Percentiles rank a stretch among this genome's conserved stretches.
Evolutionary conservation across 2,888 invertebrate genomes (phyloP).

Genomic region (Ennomos quercinarius): DNA sequence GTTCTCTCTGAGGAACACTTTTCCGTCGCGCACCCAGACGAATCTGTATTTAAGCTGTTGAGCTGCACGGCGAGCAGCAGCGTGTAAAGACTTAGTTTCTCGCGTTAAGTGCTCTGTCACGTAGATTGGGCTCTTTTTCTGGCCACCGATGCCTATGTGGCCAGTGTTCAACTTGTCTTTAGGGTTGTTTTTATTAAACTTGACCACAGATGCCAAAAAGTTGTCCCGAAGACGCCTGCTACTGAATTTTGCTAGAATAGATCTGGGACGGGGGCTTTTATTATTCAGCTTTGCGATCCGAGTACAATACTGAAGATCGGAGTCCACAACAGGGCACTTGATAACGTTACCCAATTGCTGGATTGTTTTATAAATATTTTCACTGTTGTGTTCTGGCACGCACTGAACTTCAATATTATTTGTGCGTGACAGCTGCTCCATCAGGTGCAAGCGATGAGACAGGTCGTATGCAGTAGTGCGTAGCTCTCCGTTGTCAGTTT

Average conservation of each 20-base stretch:
- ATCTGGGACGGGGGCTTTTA: constrained; percentile 26
- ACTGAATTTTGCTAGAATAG: constrained; percentile 36
- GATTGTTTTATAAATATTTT: constrained; percentile 32
- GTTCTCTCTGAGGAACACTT: background rate
- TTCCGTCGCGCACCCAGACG: background rate
- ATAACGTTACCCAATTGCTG: constrained; percentile 34
- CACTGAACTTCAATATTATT: constrained; percentile 30
- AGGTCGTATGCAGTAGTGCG: constrained; percentile 1
- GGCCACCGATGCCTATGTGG: constrained; percentile 1
- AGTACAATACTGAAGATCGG: constrained; percentile 34
- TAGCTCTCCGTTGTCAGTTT: constrained; percentile 25
- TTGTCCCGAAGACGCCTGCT: constrained; percentile 13
- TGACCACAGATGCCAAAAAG: background rate
- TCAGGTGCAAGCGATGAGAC: constrained; percentile 19
- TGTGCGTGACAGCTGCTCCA: constrained; percentile 35
- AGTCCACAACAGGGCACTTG: constrained; percentile 26
- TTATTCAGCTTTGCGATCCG: constrained; percentile 32
- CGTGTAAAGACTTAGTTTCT: constrained; percentile 4
- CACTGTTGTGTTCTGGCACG: constrained; percentile 27
- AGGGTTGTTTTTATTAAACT: constrained; percentile 6
- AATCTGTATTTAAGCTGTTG: background rate
- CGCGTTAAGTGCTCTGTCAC: background rate
- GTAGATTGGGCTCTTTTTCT: background rate
- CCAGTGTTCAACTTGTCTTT: constrained; percentile 7
- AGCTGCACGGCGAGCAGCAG: too few species aligned